phyloP scores from a whole-genome alignment of 1,140 invertebrate genomes.

The Pseudomyrmex concolor region DNA sequence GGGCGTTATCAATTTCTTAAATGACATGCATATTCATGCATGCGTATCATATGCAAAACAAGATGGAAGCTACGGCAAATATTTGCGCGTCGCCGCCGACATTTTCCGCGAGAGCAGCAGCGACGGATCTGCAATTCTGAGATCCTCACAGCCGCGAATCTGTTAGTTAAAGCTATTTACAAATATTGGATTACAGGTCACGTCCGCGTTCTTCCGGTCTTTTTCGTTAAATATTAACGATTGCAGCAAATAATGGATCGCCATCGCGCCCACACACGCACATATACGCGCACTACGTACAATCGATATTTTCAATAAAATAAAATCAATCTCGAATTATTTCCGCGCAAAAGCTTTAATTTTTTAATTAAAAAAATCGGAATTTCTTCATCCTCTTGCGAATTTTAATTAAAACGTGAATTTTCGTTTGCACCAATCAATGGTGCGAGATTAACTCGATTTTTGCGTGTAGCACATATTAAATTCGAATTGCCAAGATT shows the following conservation, averaged over 20 bases:
- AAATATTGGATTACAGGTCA: slow-evolving; percentile 44
- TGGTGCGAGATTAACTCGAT: background rate
- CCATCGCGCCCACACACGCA: too few relatives aligned
- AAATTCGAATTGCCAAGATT: background rate
- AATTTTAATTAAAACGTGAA: background rate
- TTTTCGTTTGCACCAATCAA: background rate
- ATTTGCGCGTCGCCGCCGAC: slow-evolving; percentile 38
- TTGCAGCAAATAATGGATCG: background rate
- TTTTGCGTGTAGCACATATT: background rate
- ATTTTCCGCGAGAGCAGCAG: slow-evolving; percentile 45
- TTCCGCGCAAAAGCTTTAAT: too few relatives aligned
- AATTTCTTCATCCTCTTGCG: background rate
- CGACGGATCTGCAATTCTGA: slow-evolving; percentile 47
- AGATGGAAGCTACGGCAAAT: slow-evolving; percentile 33
- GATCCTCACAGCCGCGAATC: slow-evolving; percentile 41
- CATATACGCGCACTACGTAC: too few relatives aligned
- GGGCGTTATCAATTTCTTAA: slow-evolving; percentile 64
- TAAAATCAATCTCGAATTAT: background rate
- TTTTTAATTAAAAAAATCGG: background rate
- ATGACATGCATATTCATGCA: slow-evolving; percentile 62
- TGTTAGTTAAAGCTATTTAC: slow-evolving; percentile 42
- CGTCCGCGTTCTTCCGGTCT: slow-evolving; percentile 16
- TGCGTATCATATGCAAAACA: slow-evolving; percentile 58
- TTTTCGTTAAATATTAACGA: slow-evolving; percentile 28
- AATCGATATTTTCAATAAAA: background rate